Evolutionary conservation across 2,113 vertebrate genomes (phyloP).

Genomic region (Pluvianellus socialis): DNA sequence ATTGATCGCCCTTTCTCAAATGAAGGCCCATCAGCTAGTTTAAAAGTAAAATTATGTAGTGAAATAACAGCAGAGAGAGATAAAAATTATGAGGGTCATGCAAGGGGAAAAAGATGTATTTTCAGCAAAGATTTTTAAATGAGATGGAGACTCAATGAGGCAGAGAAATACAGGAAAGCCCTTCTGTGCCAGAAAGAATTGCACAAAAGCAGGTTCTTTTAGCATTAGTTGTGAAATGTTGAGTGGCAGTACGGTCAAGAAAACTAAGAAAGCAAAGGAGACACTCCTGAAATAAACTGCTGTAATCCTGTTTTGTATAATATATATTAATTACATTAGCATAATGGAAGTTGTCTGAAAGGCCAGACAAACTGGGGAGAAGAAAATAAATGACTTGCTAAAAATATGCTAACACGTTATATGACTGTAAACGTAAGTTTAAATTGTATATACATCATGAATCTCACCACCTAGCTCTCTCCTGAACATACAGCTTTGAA

Average conservation of each 20-base stretch:
- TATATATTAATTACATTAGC: conserved; percentile 21
- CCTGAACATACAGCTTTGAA: background rate
- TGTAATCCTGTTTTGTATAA: background rate
- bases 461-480: background rate
- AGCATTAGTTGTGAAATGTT: background rate
- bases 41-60: conserved; percentile 58
- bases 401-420: background rate
- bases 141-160: conserved; percentile 58
- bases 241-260: background rate
- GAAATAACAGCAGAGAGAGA: conserved; percentile 60
- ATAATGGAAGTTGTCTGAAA: conserved; percentile 2
- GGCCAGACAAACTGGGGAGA: background rate
- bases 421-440: background rate
- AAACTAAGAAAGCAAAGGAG: background rate
- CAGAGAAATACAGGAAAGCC: conserved; percentile 43
- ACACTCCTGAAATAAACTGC: conserved; percentile 12
- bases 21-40: conserved; percentile 46
- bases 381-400: background rate
- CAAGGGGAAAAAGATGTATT: conserved; percentile 64
- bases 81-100: conserved; percentile 59
- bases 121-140: conserved; percentile 68
- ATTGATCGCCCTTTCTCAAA: conserved; percentile 51
- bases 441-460: background rate
- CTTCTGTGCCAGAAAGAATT: background rate
- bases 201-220: conserved; percentile 30